Evolutionary conservation across 2,888 invertebrate genomes (phyloP), one percentile per base, ranked within the genome.

Genomic region (Frankliniella fusca): DNA sequence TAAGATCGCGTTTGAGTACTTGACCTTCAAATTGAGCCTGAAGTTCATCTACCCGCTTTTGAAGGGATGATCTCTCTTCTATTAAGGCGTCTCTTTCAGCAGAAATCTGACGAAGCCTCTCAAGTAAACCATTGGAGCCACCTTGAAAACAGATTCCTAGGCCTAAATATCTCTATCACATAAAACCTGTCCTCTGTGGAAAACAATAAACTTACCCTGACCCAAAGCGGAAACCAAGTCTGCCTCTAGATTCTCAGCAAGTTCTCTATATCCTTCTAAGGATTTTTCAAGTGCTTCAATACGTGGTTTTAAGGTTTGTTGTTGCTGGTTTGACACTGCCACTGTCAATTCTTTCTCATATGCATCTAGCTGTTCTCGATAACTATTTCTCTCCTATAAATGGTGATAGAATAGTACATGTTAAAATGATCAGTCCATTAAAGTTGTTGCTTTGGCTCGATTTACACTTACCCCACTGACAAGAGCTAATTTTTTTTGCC

Each of bases 271-370:
- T 1, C 92, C 93, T 83, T 92, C 91, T 81, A 95, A 88, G 0
- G 93, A 90, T 85, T 92, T 92, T 88, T 96, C 95, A 81, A 95
- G 88, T 85, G 92, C 93, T 82, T 93, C 92, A 20, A 95, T 91
- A 1, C 94, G 90, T 82, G 12, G 84, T 83, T 10, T 85, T 83
- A 48, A 84, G 80, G 65, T 80, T 84, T 48, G 79, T 84, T 48
- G 79, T 80, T 84, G 84, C 5, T 84, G 84, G 83, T 85, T 86
- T n/a, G 86, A 85, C 84, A 87, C 83, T 85, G 65, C 87, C 82
- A 90, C 89, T 0, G 94, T 93, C 84, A 94, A 88, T 89, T 96
- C 96, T 86, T 93, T 94, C 88, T 96, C 95, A 86, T 94, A 95
- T 82, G 93, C 92, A 86, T 95, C 95, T 80, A 96, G 87, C 85